Base-by-base conservation (phyloP, 2,113 vertebrate species). In the Calonectris borealis region DNA sequence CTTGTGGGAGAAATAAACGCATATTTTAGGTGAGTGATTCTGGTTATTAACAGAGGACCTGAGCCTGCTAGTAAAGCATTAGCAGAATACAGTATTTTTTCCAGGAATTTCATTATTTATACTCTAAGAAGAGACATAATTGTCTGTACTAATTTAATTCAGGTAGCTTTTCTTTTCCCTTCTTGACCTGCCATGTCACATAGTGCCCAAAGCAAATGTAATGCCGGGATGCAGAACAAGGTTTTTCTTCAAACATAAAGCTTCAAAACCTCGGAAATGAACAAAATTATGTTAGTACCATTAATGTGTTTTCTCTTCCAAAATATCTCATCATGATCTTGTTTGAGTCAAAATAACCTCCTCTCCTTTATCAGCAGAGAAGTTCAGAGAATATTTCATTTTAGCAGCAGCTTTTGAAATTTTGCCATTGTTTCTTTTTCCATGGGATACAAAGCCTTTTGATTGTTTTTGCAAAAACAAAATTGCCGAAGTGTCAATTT, bases 1-100 rank as follows among this genome's bases (percentile, higher is more conserved):
- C 54, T 93, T 70, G 51, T 80, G 82, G 83, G 62, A 90, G 88
- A 88, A 96, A 92, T 92, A 93, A 96, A 86, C 58, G 86, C 4
- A 9, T 58, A 83, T 62, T 90, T 95, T 83, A 90, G 62, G 79
- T 88, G 87, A 90, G 36, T 80, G 88, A 94, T 94, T 96, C 75
- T 81, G 60, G 76, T 94, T 91, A 94, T 95, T 95, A 93, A 81
- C 19, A 83, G 78, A 85, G 62, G 64, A 85, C 60, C 29, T 83
- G 76, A 77, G 68, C 38, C 79, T 83, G 54, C 82, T 96, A 93
- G 94, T 88, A 94, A 87, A 85, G 57, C 66, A 44, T 87, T 87
- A 89, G 73, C 65, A 49, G 82, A 85, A 75, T 57, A 85, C 1
- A 4, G 3, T 82, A 10, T 70, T 94, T 88, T 94, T 84, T 19